Evolutionary conservation across 2,113 vertebrate genomes (phyloP).

Genomic region (Ctenomys sociabilis): DNA sequence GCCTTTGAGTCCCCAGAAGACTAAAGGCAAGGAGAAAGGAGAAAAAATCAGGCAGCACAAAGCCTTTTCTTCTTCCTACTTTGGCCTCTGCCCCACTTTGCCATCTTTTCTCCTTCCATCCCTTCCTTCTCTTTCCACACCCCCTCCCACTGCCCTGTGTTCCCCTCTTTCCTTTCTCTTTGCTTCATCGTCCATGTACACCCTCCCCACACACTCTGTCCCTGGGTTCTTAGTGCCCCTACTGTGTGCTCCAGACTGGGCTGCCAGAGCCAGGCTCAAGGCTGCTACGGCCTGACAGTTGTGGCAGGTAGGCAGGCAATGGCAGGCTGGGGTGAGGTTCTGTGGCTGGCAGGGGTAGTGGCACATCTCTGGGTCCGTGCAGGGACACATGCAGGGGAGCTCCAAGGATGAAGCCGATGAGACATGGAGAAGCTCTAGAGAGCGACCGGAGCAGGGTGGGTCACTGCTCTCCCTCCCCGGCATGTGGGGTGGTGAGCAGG

Average conservation of each 20-base stretch:
- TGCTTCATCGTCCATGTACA: background rate
- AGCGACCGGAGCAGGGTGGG: background rate
- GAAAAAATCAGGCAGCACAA: background rate
- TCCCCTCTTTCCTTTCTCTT: no score
- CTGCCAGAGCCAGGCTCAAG: background rate
- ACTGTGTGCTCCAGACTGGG: rapidly evolving
- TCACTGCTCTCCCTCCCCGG: background rate
- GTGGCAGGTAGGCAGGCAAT: background rate
- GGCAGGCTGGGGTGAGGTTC: background rate
- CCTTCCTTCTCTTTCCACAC: background rate
- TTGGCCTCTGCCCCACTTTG: no score
- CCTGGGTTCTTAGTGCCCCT: background rate
- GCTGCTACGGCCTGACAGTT: background rate
- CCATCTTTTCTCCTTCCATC: background rate
- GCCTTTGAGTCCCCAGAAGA: background rate
- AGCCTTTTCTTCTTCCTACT: background rate
- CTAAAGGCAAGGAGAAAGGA: background rate
- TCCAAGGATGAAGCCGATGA: background rate
- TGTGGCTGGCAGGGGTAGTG: background rate
- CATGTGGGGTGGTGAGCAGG: rapidly evolving
- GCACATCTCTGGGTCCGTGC: background rate
- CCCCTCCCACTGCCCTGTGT: background rate
- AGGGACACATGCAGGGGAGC: background rate
- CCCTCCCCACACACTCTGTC: background rate
- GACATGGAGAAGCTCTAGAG: background rate